Base-by-base conservation (phyloP, 2,797 vertebrate species). In the Phoeniculus purpureus region DNA sequence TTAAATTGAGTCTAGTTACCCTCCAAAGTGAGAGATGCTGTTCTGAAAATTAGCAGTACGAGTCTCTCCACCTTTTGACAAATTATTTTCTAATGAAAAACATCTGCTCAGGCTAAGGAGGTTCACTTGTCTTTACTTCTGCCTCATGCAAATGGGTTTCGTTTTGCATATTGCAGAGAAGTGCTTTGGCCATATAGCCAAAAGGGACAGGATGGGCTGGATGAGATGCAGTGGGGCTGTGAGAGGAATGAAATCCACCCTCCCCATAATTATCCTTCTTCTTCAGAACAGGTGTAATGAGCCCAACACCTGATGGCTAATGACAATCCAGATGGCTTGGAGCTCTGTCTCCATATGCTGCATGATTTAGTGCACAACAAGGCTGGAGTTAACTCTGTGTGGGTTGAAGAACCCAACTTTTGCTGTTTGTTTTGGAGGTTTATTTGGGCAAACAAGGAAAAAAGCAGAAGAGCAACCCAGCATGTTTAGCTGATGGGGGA, bases 51-150 rank as follows among this genome's bases (percentile, higher is more conserved):
- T 83, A 94, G 54, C 82, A 78, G 60, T 47, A 74, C 43, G 89
- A 86, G 76, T 87, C 91, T 90, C 78, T 87, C 87, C 68, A 81
- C 81, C 88, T 95, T 95, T 83, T 95, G 92, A 95, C 89, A 94
- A 95, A 95, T 95, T 81, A 94, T 95, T 95, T 94, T 65, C 88
- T 92, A 94, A 96, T 95, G 94, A 81, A 95, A 92, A 96, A 92
- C 94, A 96, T 95, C 95, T 95, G 95, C 87, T 95, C 43, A 4
- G 83, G 92, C 91, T 89, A 29, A 7, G 55, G 84, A 77, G 94
- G 84, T 85, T 94, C 73, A 62, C 77, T 85, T 29, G 2, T 80
- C 90, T 87, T 91, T 65, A 70, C 84, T 88, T 81, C 59, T 1
- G 6, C 90, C 78, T 77, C 64, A 48, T 82, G 93, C 87, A 92